Evolutionary conservation across 2,797 vertebrate species (phyloP).

Genomic region (Bryconaethiops microstoma): DNA sequence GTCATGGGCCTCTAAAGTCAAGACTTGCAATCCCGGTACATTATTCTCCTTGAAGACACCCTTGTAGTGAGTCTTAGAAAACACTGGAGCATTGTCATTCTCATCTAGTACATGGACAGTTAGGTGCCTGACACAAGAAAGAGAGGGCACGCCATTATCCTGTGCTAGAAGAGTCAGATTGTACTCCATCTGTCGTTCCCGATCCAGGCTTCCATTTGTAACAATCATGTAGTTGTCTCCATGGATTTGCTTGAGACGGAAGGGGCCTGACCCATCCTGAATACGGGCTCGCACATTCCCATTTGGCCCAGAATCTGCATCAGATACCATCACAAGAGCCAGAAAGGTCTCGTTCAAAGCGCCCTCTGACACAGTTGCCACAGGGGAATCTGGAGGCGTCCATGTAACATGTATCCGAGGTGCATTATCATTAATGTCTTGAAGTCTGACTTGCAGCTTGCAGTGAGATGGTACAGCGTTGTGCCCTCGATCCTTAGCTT

Average conservation of each 20-base stretch:
- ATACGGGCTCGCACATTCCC: conserved; percentile 82
- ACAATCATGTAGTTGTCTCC: conserved; percentile 87
- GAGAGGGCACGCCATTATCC: conserved; percentile 80
- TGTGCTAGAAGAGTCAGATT: conserved; percentile 82
- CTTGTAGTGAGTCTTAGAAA: conserved; percentile 77
- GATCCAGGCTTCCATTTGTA: conserved; percentile 83
- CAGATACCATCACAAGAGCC: conserved; percentile 85
- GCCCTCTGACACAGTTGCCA: conserved; percentile 81
- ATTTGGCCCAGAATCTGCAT: conserved; percentile 87
- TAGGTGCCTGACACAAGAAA: conserved; percentile 78
- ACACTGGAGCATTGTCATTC: conserved; percentile 89
- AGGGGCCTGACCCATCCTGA: conserved; percentile 80
- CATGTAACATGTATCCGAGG: conserved; percentile 85
- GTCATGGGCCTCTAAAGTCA: conserved; percentile 82
- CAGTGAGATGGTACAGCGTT: conserved; percentile 89
- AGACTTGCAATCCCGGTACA: conserved; percentile 69
- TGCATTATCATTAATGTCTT: conserved; percentile 87
- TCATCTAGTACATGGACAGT: conserved; percentile 84
- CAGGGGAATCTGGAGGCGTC: conserved; percentile 74
- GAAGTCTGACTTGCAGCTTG: conserved; percentile 87
- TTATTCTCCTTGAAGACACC: conserved; percentile 84
- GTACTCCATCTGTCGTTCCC: conserved; percentile 84
- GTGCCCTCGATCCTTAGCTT: conserved; percentile 86
- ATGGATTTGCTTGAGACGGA: conserved; percentile 83
- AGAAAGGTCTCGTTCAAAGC: conserved; percentile 86